Conservation (phyloP, 2,888 invertebrate genomes). For the Seira musarum region DNA sequence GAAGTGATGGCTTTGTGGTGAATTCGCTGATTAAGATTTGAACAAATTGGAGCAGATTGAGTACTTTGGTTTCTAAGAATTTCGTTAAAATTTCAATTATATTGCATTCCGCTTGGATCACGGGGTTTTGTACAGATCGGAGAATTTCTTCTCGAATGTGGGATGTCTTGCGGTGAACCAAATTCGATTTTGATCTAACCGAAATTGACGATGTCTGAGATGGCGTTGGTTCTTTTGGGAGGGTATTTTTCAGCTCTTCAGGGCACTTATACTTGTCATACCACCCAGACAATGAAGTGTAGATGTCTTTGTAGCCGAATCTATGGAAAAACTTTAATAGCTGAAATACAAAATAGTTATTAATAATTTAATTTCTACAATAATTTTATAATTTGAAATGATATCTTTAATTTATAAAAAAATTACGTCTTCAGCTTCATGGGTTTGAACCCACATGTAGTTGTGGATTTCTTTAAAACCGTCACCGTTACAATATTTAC, state of each 20-base stretch:
- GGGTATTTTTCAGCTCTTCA: not conserved
- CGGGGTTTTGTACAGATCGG: not conserved
- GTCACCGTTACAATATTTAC: constrained; percentile 7
- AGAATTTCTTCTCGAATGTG: not conserved
- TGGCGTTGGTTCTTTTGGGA: constrained; percentile 7
- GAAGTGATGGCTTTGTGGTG: not conserved
- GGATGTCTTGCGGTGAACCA: not conserved
- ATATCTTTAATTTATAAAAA: constrained; percentile 10
- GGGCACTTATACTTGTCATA: constrained; percentile 6
- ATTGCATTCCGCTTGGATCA: not conserved
- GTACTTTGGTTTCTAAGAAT: not conserved
- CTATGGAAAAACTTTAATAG: constrained; percentile 12
- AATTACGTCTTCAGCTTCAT: constrained; percentile 16
- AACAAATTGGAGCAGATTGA: constrained; percentile 11
- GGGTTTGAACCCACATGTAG: constrained; percentile 14
- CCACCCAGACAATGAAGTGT: not conserved
- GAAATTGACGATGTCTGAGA: too few species aligned
- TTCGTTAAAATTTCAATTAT: constrained; percentile 4
- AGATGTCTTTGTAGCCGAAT: constrained; percentile 20
- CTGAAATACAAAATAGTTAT: too few species aligned
- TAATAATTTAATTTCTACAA: too few species aligned
- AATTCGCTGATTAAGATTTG: not conserved
- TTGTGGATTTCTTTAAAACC: constrained; percentile 22
- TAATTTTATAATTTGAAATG: too few species aligned
- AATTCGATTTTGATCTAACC: not conserved